These are phyloP conservation scores for Drosophila ercepeae DNA, from an alignment of 1,140 invertebrate species.

Conservation along the genomic window DNA sequence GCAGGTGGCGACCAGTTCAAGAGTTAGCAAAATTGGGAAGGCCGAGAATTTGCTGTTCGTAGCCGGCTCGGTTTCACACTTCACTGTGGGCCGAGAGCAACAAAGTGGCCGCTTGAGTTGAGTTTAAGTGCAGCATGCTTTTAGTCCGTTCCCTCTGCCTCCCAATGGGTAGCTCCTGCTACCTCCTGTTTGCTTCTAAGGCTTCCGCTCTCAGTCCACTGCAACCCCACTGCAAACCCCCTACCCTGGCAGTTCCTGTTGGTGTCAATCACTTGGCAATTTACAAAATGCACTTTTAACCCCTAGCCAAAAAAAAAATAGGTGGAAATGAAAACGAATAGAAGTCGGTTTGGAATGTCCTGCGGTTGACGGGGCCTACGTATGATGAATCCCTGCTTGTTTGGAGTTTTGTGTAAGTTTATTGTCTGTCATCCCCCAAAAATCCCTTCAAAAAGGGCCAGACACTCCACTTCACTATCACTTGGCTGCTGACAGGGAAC, in stretches of 20 bases:
- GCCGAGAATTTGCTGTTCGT: slow-evolving; percentile 1
- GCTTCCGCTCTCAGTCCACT: too few species aligned
- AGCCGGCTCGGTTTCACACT: slow-evolving; percentile 42
- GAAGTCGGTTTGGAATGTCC: slow-evolving; percentile 22
- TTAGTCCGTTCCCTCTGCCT: slow-evolving; percentile 28
- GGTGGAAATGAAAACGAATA: slow-evolving; percentile 19
- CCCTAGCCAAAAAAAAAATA: slow-evolving; percentile 37
- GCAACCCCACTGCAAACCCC: neutral
- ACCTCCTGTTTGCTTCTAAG: slow-evolving; percentile 3
- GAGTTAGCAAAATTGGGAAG: slow-evolving; percentile 9
- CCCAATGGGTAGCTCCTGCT: slow-evolving; percentile 3
- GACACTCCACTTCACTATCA: slow-evolving; percentile 74
- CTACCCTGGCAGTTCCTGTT: slow-evolving; percentile 20
- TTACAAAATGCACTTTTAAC: slow-evolving; percentile 72
- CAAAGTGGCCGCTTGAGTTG: slow-evolving; percentile 70
- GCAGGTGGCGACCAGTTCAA: slow-evolving; percentile 4
- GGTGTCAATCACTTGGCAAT: slow-evolving; percentile 80
- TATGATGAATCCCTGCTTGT: slow-evolving; percentile 61
- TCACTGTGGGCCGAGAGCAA: slow-evolving; percentile 29
- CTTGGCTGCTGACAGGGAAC: slow-evolving; percentile 59
- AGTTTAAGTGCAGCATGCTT: slow-evolving; percentile 71
- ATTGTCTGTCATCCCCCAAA: slow-evolving; percentile 46
- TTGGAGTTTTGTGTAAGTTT: slow-evolving; percentile 52
- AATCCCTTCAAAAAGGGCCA: neutral
- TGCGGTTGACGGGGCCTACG: slow-evolving; percentile 41